phyloP scores from a whole-genome alignment of 2,888 invertebrate genomes.

The Lepidocyrtinus sp. region DNA sequence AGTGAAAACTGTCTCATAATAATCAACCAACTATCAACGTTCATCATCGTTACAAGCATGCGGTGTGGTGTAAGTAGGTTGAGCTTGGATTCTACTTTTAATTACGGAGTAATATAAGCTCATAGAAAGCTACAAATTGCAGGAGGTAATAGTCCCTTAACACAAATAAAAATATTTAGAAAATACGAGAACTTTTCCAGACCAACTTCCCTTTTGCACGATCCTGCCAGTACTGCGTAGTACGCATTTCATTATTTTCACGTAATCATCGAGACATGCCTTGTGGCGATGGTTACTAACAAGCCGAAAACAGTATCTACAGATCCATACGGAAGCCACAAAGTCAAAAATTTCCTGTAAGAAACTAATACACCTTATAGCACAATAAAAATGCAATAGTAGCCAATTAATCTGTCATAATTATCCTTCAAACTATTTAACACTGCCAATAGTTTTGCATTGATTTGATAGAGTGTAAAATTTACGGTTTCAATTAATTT shows the following conservation, averaged over 20 bases:
- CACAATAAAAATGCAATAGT: no score
- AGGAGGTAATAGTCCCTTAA: background rate
- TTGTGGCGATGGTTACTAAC: no score
- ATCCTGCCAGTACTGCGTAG: background rate
- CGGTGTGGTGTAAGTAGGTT: conserved; percentile 26
- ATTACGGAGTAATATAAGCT: conserved; percentile 25
- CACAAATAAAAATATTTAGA: no score
- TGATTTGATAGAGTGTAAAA: no score
- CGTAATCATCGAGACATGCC: background rate
- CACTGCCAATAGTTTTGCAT: no score
- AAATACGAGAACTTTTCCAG: background rate
- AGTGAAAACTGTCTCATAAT: conserved; percentile 47
- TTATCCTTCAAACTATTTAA: no score
- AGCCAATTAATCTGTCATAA: no score
- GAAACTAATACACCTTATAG: no score
- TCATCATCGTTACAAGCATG: conserved; percentile 42
- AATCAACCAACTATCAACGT: conserved; percentile 29
- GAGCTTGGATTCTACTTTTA: conserved; percentile 32
- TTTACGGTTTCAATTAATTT: no score
- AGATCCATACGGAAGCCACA: no score
- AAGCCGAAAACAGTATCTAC: no score
- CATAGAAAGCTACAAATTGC: background rate
- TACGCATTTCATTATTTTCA: background rate
- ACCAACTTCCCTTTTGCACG: background rate
- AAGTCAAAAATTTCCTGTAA: no score